phyloP scores from a whole-genome alignment of 2,888 invertebrate genomes.

The Caenorhabditis doughertyi region DNA sequence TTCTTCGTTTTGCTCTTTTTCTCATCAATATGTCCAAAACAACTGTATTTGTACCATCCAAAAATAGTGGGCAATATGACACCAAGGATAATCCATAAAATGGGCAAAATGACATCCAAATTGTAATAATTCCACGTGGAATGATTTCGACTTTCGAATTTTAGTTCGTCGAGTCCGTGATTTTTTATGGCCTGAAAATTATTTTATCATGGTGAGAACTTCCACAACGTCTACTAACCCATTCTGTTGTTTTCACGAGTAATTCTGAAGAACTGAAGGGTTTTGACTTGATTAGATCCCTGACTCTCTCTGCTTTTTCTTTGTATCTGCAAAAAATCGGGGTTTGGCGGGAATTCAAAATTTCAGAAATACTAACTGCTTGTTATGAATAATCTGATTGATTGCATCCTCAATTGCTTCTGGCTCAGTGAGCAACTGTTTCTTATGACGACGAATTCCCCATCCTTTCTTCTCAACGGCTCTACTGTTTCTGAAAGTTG shows the following conservation, averaged over 20 bases:
- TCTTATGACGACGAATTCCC: conserved; percentile 52
- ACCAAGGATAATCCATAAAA: conserved; percentile 12
- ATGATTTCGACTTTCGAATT: conserved; percentile 22
- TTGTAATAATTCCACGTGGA: conserved; percentile 25
- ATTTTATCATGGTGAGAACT: neutral
- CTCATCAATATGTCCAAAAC: conserved; percentile 49
- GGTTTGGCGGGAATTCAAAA: neutral
- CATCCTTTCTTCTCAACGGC: conserved; percentile 62
- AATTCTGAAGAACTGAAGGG: conserved; percentile 21
- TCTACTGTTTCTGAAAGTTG: conserved; percentile 42
- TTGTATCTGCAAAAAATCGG: conserved; percentile 20
- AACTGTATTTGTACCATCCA: conserved; percentile 45
- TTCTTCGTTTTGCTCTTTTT: conserved; percentile 9
- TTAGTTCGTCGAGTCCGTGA: conserved; percentile 28
- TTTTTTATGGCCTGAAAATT: conserved; percentile 30
- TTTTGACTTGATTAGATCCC: conserved; percentile 44
- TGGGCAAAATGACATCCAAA: conserved; percentile 26
- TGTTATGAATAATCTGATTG: conserved; percentile 28
- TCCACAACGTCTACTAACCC: conserved; percentile 5
- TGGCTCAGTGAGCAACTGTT: conserved; percentile 43
- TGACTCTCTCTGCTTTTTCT: conserved; percentile 16
- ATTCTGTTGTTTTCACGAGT: conserved; percentile 44
- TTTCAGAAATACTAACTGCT: conserved; percentile 2
- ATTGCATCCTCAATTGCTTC: conserved; percentile 51
- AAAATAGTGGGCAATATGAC: conserved; percentile 30